Evolutionary conservation across 1,140 invertebrate species (phyloP).

Genomic region (Akabosia matsudoensis): DNA sequence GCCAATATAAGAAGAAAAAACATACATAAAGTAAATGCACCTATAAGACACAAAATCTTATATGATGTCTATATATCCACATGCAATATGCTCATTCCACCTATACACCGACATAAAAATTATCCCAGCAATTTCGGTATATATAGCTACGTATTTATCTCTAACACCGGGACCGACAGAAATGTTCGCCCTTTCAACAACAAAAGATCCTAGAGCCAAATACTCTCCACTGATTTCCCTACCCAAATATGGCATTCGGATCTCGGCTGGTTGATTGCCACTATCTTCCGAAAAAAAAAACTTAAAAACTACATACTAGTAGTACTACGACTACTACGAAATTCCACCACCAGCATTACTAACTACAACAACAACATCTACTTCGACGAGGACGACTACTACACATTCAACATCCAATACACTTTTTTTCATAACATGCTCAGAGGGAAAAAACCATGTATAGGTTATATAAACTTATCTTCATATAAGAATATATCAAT

Average conservation of each 20-base stretch:
- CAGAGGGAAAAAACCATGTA: not conserved
- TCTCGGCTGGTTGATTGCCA: slow-evolving; percentile 44
- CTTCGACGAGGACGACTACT: slow-evolving; percentile 1
- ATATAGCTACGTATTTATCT: slow-evolving; percentile 44
- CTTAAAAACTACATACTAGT: slow-evolving; percentile 12
- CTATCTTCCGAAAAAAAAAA: slow-evolving; percentile 30
- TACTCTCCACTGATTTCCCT: slow-evolving; percentile 47
- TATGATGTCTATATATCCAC: not conserved
- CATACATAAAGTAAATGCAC: no score
- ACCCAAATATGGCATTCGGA: slow-evolving; percentile 46
- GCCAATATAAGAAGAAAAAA: no score
- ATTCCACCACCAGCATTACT: slow-evolving; percentile 9
- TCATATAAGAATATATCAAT: not conserved
- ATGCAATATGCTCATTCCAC: no score
- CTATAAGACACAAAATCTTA: no score
- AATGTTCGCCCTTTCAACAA: slow-evolving; percentile 48
- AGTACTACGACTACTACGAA: slow-evolving; percentile 18
- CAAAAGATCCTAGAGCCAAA: slow-evolving; percentile 46
- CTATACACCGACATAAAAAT: no score
- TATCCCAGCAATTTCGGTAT: not conserved
- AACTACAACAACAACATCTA: slow-evolving; percentile 12
- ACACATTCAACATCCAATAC: slow-evolving; percentile 20
- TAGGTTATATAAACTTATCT: slow-evolving; percentile 14
- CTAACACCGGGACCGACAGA: slow-evolving; percentile 45
- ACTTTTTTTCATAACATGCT: slow-evolving; percentile 21